phyloP scores from a whole-genome alignment of 2,113 vertebrate species.

The Chiloscyllium plagiosum region DNA sequence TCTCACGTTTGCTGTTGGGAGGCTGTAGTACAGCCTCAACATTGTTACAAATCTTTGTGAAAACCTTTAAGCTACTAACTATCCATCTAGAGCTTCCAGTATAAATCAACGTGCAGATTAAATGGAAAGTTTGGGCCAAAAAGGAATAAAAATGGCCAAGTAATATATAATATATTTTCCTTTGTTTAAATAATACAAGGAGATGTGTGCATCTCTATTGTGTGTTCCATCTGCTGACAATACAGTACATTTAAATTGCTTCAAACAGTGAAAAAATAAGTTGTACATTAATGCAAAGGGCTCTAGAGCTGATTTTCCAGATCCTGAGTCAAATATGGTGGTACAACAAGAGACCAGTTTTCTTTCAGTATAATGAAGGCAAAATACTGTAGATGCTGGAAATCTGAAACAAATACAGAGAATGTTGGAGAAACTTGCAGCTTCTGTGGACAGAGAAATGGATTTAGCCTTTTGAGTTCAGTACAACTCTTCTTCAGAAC shows the following conservation, averaged over 20 bases:
- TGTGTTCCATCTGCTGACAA: not conserved
- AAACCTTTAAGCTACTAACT: no score
- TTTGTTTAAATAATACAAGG: not conserved
- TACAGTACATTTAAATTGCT: not conserved
- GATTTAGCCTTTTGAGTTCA: no score
- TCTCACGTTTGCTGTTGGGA: no score
- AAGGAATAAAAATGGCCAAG: not conserved
- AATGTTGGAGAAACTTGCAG: no score
- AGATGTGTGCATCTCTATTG: not conserved
- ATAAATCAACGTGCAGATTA: no score
- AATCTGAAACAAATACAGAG: no score
- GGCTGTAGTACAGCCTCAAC: no score
- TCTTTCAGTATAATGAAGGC: not conserved
- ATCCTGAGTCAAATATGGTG: not conserved
- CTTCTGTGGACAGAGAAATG: no score
- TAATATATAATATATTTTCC: not conserved
- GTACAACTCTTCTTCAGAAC: no score
- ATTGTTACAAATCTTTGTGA: no score
- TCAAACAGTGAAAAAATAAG: not conserved
- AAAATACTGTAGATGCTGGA: no score
- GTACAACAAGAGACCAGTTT: not conserved
- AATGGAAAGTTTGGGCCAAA: not conserved
- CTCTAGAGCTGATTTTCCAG: not conserved
- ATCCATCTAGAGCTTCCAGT: no score
- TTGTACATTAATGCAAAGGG: not conserved